Evolutionary conservation across 2,888 invertebrate genomes (phyloP).

Genomic region (Watsonalla cultraria): DNA sequence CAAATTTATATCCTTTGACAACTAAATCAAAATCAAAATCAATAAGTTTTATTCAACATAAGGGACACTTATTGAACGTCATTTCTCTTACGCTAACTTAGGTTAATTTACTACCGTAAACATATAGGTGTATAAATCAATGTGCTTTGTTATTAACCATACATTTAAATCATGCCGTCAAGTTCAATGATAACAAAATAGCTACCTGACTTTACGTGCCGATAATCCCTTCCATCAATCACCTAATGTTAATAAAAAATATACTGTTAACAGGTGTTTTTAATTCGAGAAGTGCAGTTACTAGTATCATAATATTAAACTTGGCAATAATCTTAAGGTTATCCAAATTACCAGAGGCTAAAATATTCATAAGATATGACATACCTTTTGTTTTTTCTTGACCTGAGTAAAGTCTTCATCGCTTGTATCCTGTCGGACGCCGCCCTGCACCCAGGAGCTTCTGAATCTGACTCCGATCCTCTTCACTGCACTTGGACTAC

Average conservation of each 20-base stretch:
- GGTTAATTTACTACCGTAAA: too few relatives aligned
- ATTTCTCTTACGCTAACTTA: too few relatives aligned
- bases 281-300: conserved; percentile 8
- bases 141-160: not conserved
- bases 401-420: conserved; percentile 54
- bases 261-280: conserved; percentile 22
- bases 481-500: conserved; percentile 50
- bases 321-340: not conserved
- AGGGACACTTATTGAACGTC: too few relatives aligned
- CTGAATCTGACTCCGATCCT: conserved; percentile 62
- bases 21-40: too few relatives aligned
- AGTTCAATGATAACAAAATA: conserved; percentile 20
- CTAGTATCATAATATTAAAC: conserved; percentile 4
- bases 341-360: too few relatives aligned
- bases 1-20: too few relatives aligned
- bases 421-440: conserved; percentile 46
- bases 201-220: conserved; percentile 50
- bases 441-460: conserved; percentile 56
- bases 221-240: conserved; percentile 46
- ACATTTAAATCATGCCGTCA: not conserved
- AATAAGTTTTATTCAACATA: too few relatives aligned
- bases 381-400: conserved; percentile 63
- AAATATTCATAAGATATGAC: too few relatives aligned
- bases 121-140: too few relatives aligned
- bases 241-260: conserved; percentile 54